A percentile compares a stretch with the other conserved stretches of the same genome.
Evolutionary conservation across 2,888 invertebrate species (phyloP).

Genomic region (Exephanes ischioxanthus): DNA sequence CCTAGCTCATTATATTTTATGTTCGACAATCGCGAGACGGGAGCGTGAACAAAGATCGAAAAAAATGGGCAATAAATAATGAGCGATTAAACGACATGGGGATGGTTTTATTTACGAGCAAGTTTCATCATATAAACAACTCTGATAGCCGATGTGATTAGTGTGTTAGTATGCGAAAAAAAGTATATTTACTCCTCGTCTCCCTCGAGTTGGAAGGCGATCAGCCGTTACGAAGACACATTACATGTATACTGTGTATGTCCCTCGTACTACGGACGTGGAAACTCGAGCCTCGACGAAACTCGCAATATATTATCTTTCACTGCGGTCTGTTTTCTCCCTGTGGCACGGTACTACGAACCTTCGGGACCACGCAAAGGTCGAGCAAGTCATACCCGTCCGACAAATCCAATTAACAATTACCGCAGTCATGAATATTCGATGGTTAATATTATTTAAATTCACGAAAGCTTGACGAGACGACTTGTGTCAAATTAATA

Average conservation of each 20-base stretch:
- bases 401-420: constrained; percentile 58
- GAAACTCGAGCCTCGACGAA: constrained; percentile 1
- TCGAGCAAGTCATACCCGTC: constrained; percentile 52
- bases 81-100: constrained; percentile 4
- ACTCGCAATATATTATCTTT: constrained; percentile 58
- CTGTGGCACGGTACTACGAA: constrained; percentile 22
- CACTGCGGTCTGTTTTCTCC: constrained; percentile 41
- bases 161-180: not conserved
- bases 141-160: not conserved
- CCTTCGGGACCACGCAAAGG: constrained; percentile 40
- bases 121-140: not conserved
- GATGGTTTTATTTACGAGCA: constrained; percentile 32
- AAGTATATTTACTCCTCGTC: constrained; percentile 51
- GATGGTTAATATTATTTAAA: not conserved
- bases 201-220: constrained; percentile 47
- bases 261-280: not conserved
- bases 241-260: constrained; percentile 22
- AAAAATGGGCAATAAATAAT: not conserved
- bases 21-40: not conserved
- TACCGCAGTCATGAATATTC: not conserved
- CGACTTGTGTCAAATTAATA: not conserved
- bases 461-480: not conserved
- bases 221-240: constrained; percentile 50
- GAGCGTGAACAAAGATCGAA: not conserved
- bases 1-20: not conserved